Evolutionary conservation across 1,140 invertebrate species (phyloP).

Genomic region (Drosophila obscura): DNA sequence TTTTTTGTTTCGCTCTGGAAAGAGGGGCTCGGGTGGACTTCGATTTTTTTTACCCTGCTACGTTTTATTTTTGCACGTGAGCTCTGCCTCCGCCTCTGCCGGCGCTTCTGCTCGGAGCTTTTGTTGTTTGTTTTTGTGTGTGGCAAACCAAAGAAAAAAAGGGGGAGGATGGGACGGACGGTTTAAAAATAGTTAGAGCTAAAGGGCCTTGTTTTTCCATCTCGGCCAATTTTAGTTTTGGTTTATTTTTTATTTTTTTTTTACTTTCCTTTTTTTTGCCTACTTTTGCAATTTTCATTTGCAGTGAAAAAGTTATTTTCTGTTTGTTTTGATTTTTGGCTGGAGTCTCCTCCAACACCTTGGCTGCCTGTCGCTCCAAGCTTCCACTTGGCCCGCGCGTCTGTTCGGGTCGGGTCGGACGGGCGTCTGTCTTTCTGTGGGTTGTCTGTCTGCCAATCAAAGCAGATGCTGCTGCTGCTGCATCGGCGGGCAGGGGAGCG

Average conservation of each 20-base stretch:
- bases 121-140: conserved; percentile 1
- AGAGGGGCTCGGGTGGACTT: conserved; percentile 18
- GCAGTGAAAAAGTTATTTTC: conserved; percentile 6
- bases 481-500: background rate
- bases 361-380: too few species aligned
- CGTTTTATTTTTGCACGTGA: conserved; percentile 66
- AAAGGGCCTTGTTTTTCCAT: conserved; percentile 35
- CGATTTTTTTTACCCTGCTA: conserved; percentile 41
- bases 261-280: too few species aligned
- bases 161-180: conserved; percentile 8
- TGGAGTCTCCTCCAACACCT: too few species aligned
- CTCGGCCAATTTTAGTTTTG: conserved; percentile 7
- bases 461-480: conserved; percentile 25
- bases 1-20: conserved; percentile 10
- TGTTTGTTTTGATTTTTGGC: too few species aligned
- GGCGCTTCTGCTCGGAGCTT: background rate
- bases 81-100: conserved; percentile 31
- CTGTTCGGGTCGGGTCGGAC: background rate
- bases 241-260: too few species aligned
- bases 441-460: conserved; percentile 64
- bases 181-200: conserved; percentile 43
- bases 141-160: too few species aligned
- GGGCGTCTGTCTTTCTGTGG: conserved; percentile 30
- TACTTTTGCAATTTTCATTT: conserved; percentile 2
- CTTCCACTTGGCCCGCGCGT: too few species aligned